Base-by-base conservation (phyloP, 2,797 vertebrate genomes). In the Clarias pachynema region DNA sequence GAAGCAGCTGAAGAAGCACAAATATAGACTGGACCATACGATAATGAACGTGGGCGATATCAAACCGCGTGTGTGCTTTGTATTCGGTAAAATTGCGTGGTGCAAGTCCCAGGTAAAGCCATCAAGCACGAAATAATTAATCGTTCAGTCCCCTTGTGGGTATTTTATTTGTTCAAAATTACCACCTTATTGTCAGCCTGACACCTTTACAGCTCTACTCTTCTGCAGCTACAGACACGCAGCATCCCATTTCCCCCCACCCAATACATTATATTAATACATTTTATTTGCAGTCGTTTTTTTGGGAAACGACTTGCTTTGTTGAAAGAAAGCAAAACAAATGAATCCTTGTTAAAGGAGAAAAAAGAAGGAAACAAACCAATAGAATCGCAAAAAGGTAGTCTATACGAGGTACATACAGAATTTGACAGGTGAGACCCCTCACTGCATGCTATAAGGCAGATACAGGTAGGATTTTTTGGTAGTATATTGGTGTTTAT, bases 1-100 rank as follows among this genome's bases (percentile, higher is more conserved):
- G 53, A 82, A 70, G 77, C 84, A 80, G 77, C 84, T 68, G 84
- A 82, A 69, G 70, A 77, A 34, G 72, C 79, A 59, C 72, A 59
- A 70, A 65, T 59, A 80, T 65, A 75, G 31, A 24, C 12, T 15
- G 40, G 5, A 66, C 20, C 65, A 10, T 1, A 10, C 40, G 22
- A 44, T 40, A 44, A 69, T 59, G 31, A 40, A n/a, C 74, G n/a
- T 3, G 3, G 22, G 53, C 34, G 44, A 40, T 20, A 26, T 24
- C 12, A 22, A 53, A 14, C 37, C 79, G 16, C 40, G 31, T 2
- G 79, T 29, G n/a, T 5, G 60, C 24, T 66, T 80, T 29, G 24
- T 29, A 15, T 53, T 29, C n/a, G n/a, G 9, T 31, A 7, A 31
- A 24, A 66, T 29, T 29, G 34, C 5, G 6, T 29, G 34, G 1